Evolutionary conservation across 2,888 invertebrate genomes (phyloP).

Genomic region (Drosophila prostipennis): DNA sequence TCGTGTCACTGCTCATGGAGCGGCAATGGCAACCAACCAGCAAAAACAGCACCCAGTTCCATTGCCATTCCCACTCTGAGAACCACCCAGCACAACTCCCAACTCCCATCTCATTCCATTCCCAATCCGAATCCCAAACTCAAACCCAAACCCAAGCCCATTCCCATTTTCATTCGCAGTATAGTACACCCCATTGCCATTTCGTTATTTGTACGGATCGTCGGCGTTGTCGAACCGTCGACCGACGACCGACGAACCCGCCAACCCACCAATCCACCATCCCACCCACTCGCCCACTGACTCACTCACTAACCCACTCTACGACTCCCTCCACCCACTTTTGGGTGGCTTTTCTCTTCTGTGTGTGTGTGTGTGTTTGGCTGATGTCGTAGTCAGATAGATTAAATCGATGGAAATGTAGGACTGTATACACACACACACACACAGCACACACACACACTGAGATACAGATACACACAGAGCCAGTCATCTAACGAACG

Average conservation of each 20-base stretch:
- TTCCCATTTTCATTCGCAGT: constrained; percentile 39
- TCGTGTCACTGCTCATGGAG: constrained; percentile 52
- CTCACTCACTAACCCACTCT: constrained; percentile 37
- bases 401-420: constrained; percentile 82
- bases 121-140: constrained; percentile 9
- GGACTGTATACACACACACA: constrained; percentile 69
- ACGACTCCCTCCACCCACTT: constrained; percentile 55
- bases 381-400: constrained; percentile 81
- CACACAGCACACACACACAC: constrained; percentile 8
- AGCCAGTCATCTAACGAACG: constrained; percentile 74
- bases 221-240: constrained; percentile 61
- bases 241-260: constrained; percentile 37
- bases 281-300: constrained; percentile 24
- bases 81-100: neutral
- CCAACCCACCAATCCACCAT: constrained; percentile 4
- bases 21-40: constrained; percentile 23
- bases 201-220: constrained; percentile 78
- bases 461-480: constrained; percentile 38
- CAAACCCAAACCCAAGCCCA: constrained; percentile 8
- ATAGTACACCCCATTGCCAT: constrained; percentile 76
- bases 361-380: constrained; percentile 59
- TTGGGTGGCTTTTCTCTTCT: constrained; percentile 65
- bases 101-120: constrained; percentile 9
- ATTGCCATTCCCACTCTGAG: constrained; percentile 6
- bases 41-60: constrained; percentile 40